Conservation (phyloP, 2,888 invertebrate species). For the Nebria brevicollis region DNA sequence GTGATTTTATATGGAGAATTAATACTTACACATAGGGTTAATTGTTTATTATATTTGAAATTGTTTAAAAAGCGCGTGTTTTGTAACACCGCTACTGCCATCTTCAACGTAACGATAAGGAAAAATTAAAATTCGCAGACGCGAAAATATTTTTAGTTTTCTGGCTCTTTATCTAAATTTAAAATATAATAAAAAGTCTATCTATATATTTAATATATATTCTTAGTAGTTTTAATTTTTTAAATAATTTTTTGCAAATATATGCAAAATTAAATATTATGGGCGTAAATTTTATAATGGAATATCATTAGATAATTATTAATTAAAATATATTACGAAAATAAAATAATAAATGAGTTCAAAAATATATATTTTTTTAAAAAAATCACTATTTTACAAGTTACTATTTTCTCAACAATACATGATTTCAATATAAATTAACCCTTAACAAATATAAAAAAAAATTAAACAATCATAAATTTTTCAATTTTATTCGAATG, state of each 20-base stretch:
- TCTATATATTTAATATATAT: no score
- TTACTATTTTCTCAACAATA: neutral
- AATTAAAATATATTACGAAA: neutral
- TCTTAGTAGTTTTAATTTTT: no score
- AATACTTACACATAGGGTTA: constrained; percentile 27
- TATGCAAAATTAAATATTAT: no score
- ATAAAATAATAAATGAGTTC: neutral
- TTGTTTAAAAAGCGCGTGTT: constrained; percentile 28
- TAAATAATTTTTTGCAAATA: no score
- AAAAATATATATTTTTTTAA: neutral
- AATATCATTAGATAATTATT: no score
- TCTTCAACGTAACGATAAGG: neutral
- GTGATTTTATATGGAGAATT: neutral
- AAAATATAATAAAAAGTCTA: no score
- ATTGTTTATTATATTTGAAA: constrained; percentile 22
- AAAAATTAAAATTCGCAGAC: no score
- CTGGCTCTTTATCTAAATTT: no score
- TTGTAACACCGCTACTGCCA: constrained; percentile 31
- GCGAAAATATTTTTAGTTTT: no score
- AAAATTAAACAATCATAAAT: neutral
- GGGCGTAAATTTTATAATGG: no score
- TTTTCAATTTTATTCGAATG: no score
- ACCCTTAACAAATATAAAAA: neutral
- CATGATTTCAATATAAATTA: neutral
- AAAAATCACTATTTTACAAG: neutral